Conservation (phyloP, 2,797 vertebrate species). For the Limnodromus scolopaceus region DNA sequence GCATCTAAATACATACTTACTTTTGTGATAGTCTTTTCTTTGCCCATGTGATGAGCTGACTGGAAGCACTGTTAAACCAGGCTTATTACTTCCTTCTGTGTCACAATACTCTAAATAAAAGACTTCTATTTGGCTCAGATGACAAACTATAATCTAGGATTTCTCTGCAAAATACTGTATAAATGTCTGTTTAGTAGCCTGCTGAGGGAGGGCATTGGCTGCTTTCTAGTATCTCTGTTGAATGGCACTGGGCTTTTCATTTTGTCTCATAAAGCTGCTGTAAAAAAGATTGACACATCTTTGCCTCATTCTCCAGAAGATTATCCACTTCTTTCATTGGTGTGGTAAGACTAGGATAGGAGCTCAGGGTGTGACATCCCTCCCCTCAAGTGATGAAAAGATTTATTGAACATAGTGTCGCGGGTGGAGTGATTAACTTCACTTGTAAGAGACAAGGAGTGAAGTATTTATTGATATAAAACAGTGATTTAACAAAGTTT, state of each 20-base stretch:
- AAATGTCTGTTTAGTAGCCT: background rate
- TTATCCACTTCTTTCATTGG: background rate
- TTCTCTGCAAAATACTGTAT: background rate
- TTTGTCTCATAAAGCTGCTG: background rate
- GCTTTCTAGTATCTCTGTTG: background rate
- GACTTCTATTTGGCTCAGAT: background rate
- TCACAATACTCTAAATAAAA: background rate
- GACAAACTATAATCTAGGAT: background rate
- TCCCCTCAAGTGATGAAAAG: background rate
- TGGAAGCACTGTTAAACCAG: background rate
- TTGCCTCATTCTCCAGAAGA: background rate
- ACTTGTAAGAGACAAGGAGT: too few relatives aligned
- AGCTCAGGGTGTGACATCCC: background rate
- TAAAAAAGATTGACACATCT: background rate
- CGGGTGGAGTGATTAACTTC: too few relatives aligned
- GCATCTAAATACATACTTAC: background rate
- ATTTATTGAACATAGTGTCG: background rate
- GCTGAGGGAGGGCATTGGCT: background rate
- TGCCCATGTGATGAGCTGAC: background rate
- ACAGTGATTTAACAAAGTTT: too few relatives aligned
- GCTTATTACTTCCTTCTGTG: background rate
- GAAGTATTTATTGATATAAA: too few relatives aligned
- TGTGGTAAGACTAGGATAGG: background rate
- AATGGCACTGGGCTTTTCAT: background rate
- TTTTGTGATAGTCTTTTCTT: background rate